Evolutionary conservation across 2,888 invertebrate genomes (phyloP), one percentile per base, ranked within the genome.

Genomic region (Drosophila putrida): DNA sequence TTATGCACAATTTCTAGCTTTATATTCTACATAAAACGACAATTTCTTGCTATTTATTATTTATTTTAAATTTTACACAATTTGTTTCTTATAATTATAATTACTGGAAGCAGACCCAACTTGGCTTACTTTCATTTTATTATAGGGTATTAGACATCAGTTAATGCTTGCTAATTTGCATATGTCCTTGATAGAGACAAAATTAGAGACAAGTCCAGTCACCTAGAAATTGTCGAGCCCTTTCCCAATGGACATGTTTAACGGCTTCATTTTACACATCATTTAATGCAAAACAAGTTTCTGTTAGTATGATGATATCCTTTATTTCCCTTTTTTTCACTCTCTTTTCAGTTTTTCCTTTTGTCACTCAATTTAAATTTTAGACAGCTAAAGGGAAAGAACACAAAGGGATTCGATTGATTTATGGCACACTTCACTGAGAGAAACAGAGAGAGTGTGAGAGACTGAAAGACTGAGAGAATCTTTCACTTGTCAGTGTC

Each of bases 251-350:
- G 91, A 90, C 79, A 81, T 62, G 74, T 82, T 85, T 82, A 83
- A 88, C 77, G 85, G 85, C 81, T 90, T 90, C 85, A 90, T 90
- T 90, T 90, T 87, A 89, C 90, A 90, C 90, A 82, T 90, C 91
- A 91, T 90, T 90, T 89, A 90, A 89, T 89, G 78, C 78, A 61
- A 88, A 88, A 89, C 86, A 88, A 86, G 78, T 80, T 58, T 58
- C 13, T 28, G 60, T 60, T 46, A 13, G 13, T 47, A 15, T 6
- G 31, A 20, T 20, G 33, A 49, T 20, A 6, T 49, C 6, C 20
- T 31, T 20, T 4, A 9, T 39, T 58, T 39, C 8, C 36, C 1
- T 33, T 44, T 20, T 43, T 31, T 31, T 31, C n/a, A n/a, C 31
- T 31, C 9, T 10, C 3, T 27, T 57, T 61, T 20, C 39, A 9